Evolutionary conservation across 1,140 invertebrate genomes (phyloP).

Genomic region (Holotrichia oblita): DNA sequence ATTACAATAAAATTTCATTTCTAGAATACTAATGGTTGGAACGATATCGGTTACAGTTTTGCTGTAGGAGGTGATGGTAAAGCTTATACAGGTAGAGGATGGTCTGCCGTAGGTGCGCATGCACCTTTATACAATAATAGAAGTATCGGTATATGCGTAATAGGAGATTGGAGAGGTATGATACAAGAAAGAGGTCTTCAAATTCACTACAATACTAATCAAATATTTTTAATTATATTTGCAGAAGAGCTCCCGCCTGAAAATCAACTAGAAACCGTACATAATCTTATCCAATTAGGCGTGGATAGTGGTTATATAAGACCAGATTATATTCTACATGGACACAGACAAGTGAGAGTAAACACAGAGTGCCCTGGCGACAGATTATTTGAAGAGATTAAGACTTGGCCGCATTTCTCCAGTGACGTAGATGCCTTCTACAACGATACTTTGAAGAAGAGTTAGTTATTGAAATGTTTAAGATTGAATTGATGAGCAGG

Average conservation of each 20-base stretch:
- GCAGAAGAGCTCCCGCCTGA: constrained; percentile 66
- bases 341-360: constrained; percentile 72
- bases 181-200: too few relatives aligned
- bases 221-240: constrained; percentile 50
- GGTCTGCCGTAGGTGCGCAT: constrained; percentile 76
- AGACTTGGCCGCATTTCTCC: constrained; percentile 71
- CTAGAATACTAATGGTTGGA: constrained; percentile 68
- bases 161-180: constrained; percentile 72
- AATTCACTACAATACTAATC: too few relatives aligned
- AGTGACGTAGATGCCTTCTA: neutral
- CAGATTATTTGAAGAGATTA: constrained; percentile 69
- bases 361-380: constrained; percentile 77
- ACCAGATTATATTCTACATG: constrained; percentile 71
- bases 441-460: neutral
- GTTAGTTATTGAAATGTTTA: neutral
- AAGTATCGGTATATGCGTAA: constrained; percentile 79
- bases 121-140: constrained; percentile 73
- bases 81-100: constrained; percentile 80
- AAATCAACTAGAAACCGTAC: constrained; percentile 68
- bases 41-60: constrained; percentile 80
- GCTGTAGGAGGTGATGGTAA: constrained; percentile 80
- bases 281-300: constrained; percentile 71
- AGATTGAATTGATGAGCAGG: too few relatives aligned
- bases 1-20: neutral
- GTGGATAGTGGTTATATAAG: constrained; percentile 68